These are phyloP conservation scores for Acanthurus leucopareius DNA, from an alignment of 2,797 vertebrate genomes.

Conservation along the genomic window DNA sequence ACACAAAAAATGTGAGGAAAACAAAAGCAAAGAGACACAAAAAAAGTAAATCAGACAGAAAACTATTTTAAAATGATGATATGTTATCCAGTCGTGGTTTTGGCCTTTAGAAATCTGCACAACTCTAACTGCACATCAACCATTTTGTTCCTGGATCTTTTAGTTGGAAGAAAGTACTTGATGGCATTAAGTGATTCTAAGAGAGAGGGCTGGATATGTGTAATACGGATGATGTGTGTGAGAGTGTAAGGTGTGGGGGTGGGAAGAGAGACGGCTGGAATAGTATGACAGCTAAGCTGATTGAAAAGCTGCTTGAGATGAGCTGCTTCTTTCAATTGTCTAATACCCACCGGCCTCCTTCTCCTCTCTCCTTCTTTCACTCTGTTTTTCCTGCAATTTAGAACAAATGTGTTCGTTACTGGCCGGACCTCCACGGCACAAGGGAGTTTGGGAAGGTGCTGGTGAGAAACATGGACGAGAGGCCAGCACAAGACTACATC, in stretches of 20 bases:
- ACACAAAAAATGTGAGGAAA: background rate
- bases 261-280: slow-evolving; percentile 48
- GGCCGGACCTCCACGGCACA: slow-evolving; percentile 86
- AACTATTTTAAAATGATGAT: background rate
- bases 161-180: slow-evolving; percentile 2
- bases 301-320: slow-evolving; percentile 76
- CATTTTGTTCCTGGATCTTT: slow-evolving; percentile 20
- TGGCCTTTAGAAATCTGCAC: background rate
- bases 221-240: slow-evolving; percentile 16
- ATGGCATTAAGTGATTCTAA: slow-evolving; percentile 36
- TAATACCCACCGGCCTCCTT: slow-evolving; percentile 50
- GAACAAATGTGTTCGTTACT: slow-evolving; percentile 93
- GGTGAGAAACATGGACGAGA: slow-evolving; percentile 86
- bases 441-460: slow-evolving; percentile 86
- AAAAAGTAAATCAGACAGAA: background rate
- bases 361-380: background rate
- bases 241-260: slow-evolving; percentile 19
- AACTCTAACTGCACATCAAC: background rate
- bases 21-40: background rate
- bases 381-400: slow-evolving; percentile 59
- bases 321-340: slow-evolving; percentile 62
- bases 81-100: background rate
- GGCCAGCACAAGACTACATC: slow-evolving; percentile 88
- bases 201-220: slow-evolving; percentile 17
- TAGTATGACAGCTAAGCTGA: slow-evolving; percentile 78